Percentiles rank a stretch among this genome's conserved stretches.
Evolutionary conservation across 2,113 vertebrate genomes (phyloP).

Genomic region (Nematolebias whitei): DNA sequence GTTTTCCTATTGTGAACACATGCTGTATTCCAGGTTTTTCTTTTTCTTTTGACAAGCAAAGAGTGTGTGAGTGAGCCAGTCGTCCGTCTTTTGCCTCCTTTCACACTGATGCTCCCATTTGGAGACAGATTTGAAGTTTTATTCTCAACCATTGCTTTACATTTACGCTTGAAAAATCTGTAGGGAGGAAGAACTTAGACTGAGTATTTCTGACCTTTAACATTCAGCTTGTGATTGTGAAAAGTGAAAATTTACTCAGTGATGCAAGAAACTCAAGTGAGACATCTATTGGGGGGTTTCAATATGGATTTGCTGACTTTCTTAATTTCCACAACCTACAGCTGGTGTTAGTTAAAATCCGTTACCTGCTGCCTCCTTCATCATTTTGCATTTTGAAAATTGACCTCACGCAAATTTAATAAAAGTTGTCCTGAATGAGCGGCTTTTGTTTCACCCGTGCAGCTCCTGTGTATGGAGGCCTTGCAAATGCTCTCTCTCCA

Average conservation of each 20-base stretch:
- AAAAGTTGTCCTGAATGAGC: neutral
- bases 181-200: conserved; percentile 42
- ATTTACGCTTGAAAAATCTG: conserved; percentile 38
- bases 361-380: neutral
- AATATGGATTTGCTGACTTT: neutral
- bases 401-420: neutral
- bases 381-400: conserved; percentile 14
- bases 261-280: too few relatives aligned
- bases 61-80: conserved; percentile 51
- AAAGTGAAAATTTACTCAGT: conserved; percentile 34
- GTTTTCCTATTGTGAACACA: neutral
- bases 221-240: conserved; percentile 22
- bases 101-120: conserved; percentile 56
- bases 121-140: conserved; percentile 43
- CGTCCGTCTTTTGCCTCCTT: conserved; percentile 70
- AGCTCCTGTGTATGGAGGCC: neutral
- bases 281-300: conserved; percentile 14
- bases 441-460: neutral
- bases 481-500: too few relatives aligned
- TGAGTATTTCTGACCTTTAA: conserved; percentile 41
- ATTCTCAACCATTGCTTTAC: conserved; percentile 47
- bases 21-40: conserved; percentile 22
- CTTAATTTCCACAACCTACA: neutral
- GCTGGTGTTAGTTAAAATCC: too few relatives aligned
- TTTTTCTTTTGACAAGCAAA: conserved; percentile 20